A percentile compares a stretch with the other conserved stretches of the same genome.
Evolutionary conservation across 2,888 invertebrate species (phyloP).

Genomic region (Cabera pusaria): DNA sequence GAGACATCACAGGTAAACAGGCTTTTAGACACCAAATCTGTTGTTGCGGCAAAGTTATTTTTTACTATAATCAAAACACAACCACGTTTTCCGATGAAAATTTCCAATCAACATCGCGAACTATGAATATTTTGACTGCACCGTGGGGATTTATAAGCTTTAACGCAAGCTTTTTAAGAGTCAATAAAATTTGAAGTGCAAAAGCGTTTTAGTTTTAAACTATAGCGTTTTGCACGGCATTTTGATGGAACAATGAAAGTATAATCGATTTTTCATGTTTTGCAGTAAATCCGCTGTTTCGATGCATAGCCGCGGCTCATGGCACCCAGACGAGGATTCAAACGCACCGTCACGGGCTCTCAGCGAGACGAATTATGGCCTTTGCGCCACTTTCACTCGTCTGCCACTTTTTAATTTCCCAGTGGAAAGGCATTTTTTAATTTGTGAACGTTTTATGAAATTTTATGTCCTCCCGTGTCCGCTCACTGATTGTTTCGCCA

Average conservation of each 20-base stretch:
- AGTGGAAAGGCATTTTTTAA: conserved; percentile 71
- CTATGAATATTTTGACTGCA: conserved; percentile 42
- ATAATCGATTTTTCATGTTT: conserved; percentile 77
- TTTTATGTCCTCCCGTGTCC: conserved; percentile 61
- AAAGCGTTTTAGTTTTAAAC: conserved; percentile 47
- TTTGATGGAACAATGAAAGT: conserved; percentile 63
- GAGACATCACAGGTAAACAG: no score
- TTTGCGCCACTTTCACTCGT: conserved; percentile 72
- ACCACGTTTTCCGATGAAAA: conserved; percentile 21
- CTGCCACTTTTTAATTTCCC: conserved; percentile 73
- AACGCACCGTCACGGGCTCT: conserved; percentile 54
- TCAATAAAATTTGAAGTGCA: conserved; percentile 66
- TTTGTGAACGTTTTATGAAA: conserved; percentile 71
- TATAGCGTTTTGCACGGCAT: conserved; percentile 55
- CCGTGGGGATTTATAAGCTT: conserved; percentile 48
- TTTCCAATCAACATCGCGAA: conserved; percentile 30
- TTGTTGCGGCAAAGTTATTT: conserved; percentile 16
- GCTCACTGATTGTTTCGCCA: conserved; percentile 56
- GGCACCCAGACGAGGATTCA: conserved; percentile 54
- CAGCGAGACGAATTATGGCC: conserved; percentile 74
- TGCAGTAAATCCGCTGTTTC: conserved; percentile 61
- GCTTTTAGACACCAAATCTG: no score
- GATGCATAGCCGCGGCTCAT: conserved; percentile 39
- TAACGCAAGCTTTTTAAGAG: conserved; percentile 61
- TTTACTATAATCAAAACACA: conserved; percentile 16